Evolutionary conservation across 2,888 invertebrate genomes (phyloP).

Genomic region (Bugulina stolonifera): DNA sequence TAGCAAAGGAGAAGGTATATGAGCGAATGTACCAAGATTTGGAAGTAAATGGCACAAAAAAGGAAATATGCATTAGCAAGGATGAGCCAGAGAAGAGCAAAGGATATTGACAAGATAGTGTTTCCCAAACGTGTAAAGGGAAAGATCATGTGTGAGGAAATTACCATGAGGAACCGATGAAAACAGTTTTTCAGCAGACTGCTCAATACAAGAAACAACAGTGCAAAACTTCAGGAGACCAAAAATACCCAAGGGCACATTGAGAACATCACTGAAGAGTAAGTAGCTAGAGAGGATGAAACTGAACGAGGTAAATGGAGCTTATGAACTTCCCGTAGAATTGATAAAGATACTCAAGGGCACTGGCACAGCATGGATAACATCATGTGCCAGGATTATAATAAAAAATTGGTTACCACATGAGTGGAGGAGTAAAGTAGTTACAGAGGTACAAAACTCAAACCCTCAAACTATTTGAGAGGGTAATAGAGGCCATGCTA

Average conservation of each 20-base stretch:
- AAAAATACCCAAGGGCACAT: not conserved
- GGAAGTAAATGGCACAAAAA: constrained; percentile 13
- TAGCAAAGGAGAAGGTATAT: constrained; percentile 10
- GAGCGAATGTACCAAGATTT: not conserved
- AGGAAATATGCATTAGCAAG: constrained; percentile 8
- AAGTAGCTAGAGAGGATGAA: constrained; percentile 5
- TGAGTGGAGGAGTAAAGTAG: not conserved
- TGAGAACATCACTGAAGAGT: not conserved
- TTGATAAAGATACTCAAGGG: not conserved
- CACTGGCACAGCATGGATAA: not conserved
- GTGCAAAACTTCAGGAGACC: not conserved
- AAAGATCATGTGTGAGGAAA: not conserved
- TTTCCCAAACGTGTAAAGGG: not conserved
- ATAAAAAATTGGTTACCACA: not conserved
- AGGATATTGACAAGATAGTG: not conserved
- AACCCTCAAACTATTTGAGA: not conserved
- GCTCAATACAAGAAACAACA: not conserved
- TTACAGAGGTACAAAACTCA: not conserved
- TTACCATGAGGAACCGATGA: not conserved
- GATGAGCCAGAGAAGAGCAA: constrained; percentile 5
- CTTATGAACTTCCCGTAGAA: constrained; percentile 15
- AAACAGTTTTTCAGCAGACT: not conserved
- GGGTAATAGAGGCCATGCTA: not conserved
- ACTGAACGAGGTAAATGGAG: not conserved
- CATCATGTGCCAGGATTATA: not conserved